These are phyloP conservation scores for Phenganax stokvisi DNA, from an alignment of 92 coral and sea anemone genomes.

Conservation along the genomic window DNA sequence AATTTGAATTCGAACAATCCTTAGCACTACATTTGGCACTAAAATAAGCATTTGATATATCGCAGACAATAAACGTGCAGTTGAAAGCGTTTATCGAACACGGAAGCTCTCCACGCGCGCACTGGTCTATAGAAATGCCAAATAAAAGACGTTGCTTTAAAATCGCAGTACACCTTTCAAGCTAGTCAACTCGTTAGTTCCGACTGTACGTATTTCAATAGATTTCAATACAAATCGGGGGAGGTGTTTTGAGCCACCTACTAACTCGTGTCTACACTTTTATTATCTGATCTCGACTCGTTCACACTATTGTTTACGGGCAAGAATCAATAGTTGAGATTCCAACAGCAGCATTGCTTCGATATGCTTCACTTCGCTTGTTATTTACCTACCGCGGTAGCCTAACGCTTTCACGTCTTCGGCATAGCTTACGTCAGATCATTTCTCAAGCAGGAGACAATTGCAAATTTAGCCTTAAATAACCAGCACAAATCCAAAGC, in stretches of 20 bases:
- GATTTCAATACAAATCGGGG: not conserved
- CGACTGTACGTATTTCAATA: not conserved
- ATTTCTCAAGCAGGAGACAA: constrained; percentile 20
- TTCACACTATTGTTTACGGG: constrained; percentile 43
- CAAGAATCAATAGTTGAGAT: constrained; percentile 46
- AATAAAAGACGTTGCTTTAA: constrained; percentile 31
- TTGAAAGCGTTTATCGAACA: constrained; percentile 18
- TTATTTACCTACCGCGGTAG: constrained; percentile 33
- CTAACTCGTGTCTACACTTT: constrained; percentile 38
- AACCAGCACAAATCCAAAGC: constrained; percentile 39
- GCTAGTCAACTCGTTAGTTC: constrained; percentile 1
- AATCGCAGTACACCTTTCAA: constrained; percentile 17
- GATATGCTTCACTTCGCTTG: constrained; percentile 44
- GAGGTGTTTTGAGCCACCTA: constrained; percentile 31
- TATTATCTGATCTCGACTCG: constrained; percentile 40
- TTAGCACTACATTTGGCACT: not conserved
- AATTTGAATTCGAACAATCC: not conserved
- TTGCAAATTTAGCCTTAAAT: constrained; percentile 23
- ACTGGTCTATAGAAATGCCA: constrained; percentile 34
- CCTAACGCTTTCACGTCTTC: constrained; percentile 15
- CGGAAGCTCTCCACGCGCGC: constrained; percentile 41
- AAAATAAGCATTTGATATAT: not conserved
- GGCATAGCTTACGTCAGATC: constrained; percentile 18
- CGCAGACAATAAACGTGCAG: constrained; percentile 5
- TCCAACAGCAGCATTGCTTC: constrained; percentile 31